phyloP scores from a whole-genome alignment of 2,113 vertebrate genomes.

The Rana temporaria region DNA sequence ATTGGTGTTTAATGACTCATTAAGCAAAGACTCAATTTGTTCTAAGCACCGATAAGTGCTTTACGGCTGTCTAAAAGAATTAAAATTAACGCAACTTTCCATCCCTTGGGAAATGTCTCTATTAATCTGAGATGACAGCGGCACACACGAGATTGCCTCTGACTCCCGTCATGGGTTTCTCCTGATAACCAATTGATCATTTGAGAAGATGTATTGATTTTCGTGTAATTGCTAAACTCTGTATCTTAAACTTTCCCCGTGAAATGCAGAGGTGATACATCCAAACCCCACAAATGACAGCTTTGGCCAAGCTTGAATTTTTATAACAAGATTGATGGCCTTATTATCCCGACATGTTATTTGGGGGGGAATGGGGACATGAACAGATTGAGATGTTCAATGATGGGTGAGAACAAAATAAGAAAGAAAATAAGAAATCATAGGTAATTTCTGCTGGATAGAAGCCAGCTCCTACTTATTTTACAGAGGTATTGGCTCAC shows the following conservation, averaged over 20 bases:
- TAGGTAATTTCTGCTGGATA: too few species aligned
- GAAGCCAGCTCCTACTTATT: too few species aligned
- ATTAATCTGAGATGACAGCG: background rate
- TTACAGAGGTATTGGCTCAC: too few species aligned
- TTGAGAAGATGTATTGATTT: constrained; percentile 45
- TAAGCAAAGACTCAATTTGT: background rate
- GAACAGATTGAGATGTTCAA: too few species aligned
- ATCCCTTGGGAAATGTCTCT: background rate
- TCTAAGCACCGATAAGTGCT: background rate
- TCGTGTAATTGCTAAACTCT: constrained; percentile 29
- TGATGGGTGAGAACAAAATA: background rate
- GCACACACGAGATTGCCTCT: background rate
- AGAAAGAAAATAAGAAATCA: background rate
- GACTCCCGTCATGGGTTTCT: constrained; percentile 12
- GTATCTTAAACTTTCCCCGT: constrained; percentile 8
- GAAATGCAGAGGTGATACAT: constrained; percentile 30
- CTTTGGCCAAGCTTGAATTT: background rate
- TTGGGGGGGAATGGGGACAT: too few species aligned
- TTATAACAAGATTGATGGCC: constrained; percentile 41
- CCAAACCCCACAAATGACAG: constrained; percentile 3
- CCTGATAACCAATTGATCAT: constrained; percentile 14
- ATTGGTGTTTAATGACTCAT: background rate
- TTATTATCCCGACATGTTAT: background rate
- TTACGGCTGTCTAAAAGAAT: background rate
- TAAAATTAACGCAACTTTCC: background rate